Percentiles rank a stretch among this genome's conserved stretches.
These are phyloP conservation scores for Chiloscyllium plagiosum DNA, from an alignment of 2,113 vertebrate species.

Conservation along the genomic window DNA sequence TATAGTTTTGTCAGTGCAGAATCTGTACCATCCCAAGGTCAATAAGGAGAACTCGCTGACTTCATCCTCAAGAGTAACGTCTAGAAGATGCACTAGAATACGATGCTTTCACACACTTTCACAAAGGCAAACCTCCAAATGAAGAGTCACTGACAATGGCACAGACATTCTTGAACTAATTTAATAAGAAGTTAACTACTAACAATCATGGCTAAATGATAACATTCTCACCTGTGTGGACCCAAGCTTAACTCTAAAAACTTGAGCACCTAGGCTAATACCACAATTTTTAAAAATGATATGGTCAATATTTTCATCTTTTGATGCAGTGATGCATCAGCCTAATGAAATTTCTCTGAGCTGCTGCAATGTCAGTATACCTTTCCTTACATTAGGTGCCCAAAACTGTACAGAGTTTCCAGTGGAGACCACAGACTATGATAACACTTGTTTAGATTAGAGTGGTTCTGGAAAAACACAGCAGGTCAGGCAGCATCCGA, in stretches of 20 bases:
- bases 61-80: not conserved
- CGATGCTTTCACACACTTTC: not conserved
- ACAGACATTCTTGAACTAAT: not conserved
- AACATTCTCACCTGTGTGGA: not conserved
- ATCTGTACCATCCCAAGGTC: not conserved
- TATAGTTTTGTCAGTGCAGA: not conserved
- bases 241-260: not conserved
- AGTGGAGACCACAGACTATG: no score
- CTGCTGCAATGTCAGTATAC: no score
- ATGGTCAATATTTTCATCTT: not conserved
- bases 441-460: no score
- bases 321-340: not conserved
- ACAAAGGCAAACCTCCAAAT: not conserved
- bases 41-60: not conserved
- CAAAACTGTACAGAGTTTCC: not conserved
- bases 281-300: not conserved
- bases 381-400: no score
- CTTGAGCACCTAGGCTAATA: not conserved
- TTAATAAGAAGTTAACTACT: not conserved
- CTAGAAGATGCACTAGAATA: not conserved
- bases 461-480: no score
- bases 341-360: not conserved
- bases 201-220: not conserved
- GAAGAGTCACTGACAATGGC: not conserved
- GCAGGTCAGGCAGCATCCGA: no score